Percentiles rank a stretch among this genome's conserved stretches.
phyloP scores from a whole-genome alignment of 1,140 invertebrate genomes.

The Drosophila neocordata region DNA sequence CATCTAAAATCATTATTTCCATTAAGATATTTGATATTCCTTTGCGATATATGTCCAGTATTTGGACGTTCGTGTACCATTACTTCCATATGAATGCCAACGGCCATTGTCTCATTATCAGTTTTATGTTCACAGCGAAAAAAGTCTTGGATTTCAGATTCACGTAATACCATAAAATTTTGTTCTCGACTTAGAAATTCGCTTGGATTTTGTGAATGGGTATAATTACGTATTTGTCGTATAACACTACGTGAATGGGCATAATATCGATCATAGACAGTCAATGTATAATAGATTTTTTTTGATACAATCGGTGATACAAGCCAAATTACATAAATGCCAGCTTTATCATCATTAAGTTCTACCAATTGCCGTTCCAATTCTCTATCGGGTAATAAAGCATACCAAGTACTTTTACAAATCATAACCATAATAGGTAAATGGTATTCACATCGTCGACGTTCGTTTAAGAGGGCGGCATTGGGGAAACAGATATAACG shows the following conservation, averaged over 20 bases:
- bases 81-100: slow-evolving; percentile 35
- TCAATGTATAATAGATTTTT: slow-evolving; percentile 39
- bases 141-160: slow-evolving; percentile 18
- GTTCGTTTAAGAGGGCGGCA: slow-evolving; percentile 4
- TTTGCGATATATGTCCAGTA: neutral
- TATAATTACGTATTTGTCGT: slow-evolving; percentile 26
- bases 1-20: neutral
- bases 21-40: neutral
- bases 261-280: slow-evolving; percentile 39
- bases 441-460: slow-evolving; percentile 22
- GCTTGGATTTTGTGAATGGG: slow-evolving; percentile 33
- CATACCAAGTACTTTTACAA: slow-evolving; percentile 39
- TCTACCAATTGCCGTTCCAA: slow-evolving; percentile 24
- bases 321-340: slow-evolving; percentile 52
- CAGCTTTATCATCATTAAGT: neutral
- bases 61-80: slow-evolving; percentile 31
- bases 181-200: slow-evolving; percentile 27
- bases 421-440: slow-evolving; percentile 41
- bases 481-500: slow-evolving; percentile 29
- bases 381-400: slow-evolving; percentile 34
- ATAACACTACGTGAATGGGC: slow-evolving; percentile 40
- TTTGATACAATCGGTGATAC: slow-evolving; percentile 21
- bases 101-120: neutral
- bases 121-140: neutral
- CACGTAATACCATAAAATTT: slow-evolving; percentile 43